These are phyloP conservation scores for Drosophila mettleri DNA, from an alignment of 2,888 invertebrate species.

Conservation along the genomic window DNA sequence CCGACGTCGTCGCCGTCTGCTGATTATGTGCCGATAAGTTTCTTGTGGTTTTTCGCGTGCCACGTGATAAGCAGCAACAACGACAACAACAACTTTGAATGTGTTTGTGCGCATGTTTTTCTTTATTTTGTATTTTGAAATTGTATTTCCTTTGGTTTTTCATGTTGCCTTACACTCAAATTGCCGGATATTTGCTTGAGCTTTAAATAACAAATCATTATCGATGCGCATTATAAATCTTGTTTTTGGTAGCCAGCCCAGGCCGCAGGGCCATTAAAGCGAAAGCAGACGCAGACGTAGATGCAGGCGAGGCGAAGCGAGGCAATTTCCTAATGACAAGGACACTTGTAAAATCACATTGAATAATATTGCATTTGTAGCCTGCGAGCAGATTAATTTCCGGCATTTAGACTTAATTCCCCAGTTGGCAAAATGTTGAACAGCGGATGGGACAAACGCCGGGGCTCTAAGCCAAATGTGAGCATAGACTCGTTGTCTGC, in stretches of 20 bases:
- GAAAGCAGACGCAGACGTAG: not conserved
- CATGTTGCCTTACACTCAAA: constrained; percentile 35
- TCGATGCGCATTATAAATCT: constrained; percentile 75
- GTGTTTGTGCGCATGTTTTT: constrained; percentile 31
- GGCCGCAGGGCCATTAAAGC: constrained; percentile 33
- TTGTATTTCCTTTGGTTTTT: constrained; percentile 20
- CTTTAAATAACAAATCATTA: constrained; percentile 78
- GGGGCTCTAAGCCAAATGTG: constrained; percentile 29
- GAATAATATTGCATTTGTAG: constrained; percentile 71
- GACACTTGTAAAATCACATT: constrained; percentile 78
- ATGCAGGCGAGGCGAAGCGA: constrained; percentile 4
- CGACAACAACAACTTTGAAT: constrained; percentile 9
- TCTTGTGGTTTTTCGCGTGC: constrained; percentile 48
- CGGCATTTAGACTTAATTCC: constrained; percentile 76
- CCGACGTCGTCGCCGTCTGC: constrained; percentile 23
- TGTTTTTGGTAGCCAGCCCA: constrained; percentile 5
- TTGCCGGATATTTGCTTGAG: constrained; percentile 70
- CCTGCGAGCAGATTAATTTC: constrained; percentile 74
- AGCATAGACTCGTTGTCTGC: constrained; percentile 30
- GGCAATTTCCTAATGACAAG: constrained; percentile 75
- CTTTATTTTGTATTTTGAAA: constrained; percentile 3
- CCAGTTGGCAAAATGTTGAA: constrained; percentile 30
- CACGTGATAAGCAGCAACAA: constrained; percentile 43
- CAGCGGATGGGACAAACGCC: constrained; percentile 18
- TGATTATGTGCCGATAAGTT: constrained; percentile 74